A percentile compares a stretch with the other conserved stretches of the same genome.
These are phyloP conservation scores for Caprella mutica DNA, from an alignment of 2,888 invertebrate species.

Conservation along the genomic window DNA sequence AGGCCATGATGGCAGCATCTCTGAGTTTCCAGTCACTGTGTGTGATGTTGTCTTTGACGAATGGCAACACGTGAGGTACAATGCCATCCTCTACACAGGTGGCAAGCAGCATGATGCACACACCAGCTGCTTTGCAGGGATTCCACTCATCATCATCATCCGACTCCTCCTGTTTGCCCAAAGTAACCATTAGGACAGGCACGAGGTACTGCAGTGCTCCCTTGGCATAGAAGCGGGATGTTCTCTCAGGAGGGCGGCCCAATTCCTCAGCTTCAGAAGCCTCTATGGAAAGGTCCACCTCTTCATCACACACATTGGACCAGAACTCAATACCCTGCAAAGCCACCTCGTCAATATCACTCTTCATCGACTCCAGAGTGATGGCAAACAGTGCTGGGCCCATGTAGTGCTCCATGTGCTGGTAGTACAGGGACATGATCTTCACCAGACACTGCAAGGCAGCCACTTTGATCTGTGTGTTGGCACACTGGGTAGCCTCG, in stretches of 20 bases:
- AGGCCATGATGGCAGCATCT: conserved; percentile 98
- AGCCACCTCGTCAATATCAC: conserved; percentile 86
- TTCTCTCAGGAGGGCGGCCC: conserved; percentile 83
- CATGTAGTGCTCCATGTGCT: conserved; percentile 99
- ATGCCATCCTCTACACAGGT: conserved; percentile 96
- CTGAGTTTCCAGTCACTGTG: conserved; percentile 68
- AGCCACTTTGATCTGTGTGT: conserved; percentile 86
- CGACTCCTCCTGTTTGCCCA: conserved; percentile 92
- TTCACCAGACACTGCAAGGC: conserved; percentile 96
- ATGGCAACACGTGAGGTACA: conserved; percentile 88
- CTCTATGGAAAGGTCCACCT: conserved; percentile 88
- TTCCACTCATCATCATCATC: conserved; percentile 99
- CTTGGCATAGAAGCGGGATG: conserved; percentile 93
- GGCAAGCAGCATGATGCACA: conserved; percentile 93
- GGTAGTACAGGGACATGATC: conserved; percentile 95
- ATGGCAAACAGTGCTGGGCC: conserved; percentile 94
- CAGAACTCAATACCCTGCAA: conserved; percentile 99
- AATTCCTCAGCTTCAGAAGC: conserved; percentile 86
- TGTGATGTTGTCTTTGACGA: conserved; percentile 88
- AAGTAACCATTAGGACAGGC: conserved; percentile 81
- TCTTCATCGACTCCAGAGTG: conserved; percentile 96
- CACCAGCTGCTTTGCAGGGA: conserved; percentile 97
- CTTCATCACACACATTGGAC: conserved; percentile 99
- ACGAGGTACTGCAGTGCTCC: conserved; percentile 82
- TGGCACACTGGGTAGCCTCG: conserved; percentile 89